Conservation (phyloP, 2,797 vertebrate species). For the Lerista edwardsae region DNA sequence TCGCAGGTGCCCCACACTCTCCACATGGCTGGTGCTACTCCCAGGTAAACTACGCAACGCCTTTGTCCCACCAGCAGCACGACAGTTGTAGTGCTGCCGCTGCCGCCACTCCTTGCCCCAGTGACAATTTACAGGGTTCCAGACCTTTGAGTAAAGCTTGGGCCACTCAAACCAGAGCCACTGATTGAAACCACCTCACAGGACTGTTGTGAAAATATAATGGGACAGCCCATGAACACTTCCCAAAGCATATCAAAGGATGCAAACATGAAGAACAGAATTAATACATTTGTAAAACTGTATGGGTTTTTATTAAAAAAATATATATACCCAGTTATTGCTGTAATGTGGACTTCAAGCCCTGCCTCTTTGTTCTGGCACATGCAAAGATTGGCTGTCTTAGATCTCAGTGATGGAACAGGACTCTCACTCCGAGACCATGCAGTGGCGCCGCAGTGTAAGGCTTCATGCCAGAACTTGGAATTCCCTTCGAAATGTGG, state of each 20-base stretch:
- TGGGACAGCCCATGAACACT: neutral
- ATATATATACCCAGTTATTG: too few relatives aligned
- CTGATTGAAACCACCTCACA: neutral
- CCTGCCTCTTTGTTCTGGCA: neutral
- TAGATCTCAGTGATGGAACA: neutral
- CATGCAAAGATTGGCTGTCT: neutral
- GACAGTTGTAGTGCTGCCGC: too few relatives aligned
- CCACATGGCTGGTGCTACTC: too few relatives aligned
- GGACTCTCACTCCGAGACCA: neutral
- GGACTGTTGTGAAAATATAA: neutral
- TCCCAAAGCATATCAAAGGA: too few relatives aligned
- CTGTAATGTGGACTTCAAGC: neutral
- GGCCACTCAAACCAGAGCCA: too few relatives aligned
- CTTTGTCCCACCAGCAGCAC: too few relatives aligned
- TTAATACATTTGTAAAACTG: neutral
- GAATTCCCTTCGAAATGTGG: neutral
- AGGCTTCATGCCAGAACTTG: neutral
- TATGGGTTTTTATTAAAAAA: neutral
- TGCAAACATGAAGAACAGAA: neutral
- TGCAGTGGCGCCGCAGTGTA: neutral
- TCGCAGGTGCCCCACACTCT: too few relatives aligned
- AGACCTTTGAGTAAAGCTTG: too few relatives aligned
- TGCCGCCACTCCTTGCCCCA: too few relatives aligned
- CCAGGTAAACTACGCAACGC: too few relatives aligned
- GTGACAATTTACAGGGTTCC: too few relatives aligned